Evolutionary conservation across 2,113 vertebrate genomes (phyloP).

Genomic region (Cacatua alba): DNA sequence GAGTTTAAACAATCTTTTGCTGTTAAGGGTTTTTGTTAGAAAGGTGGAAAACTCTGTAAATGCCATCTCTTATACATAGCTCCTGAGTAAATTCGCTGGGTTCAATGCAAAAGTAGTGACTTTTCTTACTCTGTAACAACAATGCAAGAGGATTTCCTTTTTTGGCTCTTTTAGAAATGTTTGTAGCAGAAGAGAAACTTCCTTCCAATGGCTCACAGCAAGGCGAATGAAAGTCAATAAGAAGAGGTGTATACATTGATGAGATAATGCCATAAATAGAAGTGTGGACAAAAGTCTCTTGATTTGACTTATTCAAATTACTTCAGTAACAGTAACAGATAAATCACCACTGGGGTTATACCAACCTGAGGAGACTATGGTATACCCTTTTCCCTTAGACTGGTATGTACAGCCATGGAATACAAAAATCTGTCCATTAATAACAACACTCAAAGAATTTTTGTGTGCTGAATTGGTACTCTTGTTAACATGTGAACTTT

Average conservation of each 20-base stretch:
- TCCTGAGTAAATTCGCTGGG: neutral
- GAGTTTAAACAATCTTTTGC: neutral
- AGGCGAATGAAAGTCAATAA: neutral
- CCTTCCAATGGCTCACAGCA: neutral
- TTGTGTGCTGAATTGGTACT: accelerated
- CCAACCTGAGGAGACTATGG: neutral
- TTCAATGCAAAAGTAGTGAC: neutral
- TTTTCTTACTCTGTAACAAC: neutral
- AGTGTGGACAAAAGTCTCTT: neutral
- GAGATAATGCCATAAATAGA: neutral
- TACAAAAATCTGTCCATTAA: neutral
- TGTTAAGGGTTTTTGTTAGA: neutral
- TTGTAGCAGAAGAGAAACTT: neutral
- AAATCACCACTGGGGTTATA: neutral
- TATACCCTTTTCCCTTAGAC: neutral
- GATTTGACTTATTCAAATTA: neutral
- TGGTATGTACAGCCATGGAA: neutral
- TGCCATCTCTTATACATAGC: neutral
- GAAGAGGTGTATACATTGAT: neutral
- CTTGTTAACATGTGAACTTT: neutral
- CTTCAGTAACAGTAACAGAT: neutral
- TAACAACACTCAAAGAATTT: neutral
- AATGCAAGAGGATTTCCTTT: neutral
- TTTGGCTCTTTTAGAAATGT: neutral
- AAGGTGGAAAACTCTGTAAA: neutral